phyloP scores from a whole-genome alignment of 1,140 invertebrate species.

The Drosophila parvula region DNA sequence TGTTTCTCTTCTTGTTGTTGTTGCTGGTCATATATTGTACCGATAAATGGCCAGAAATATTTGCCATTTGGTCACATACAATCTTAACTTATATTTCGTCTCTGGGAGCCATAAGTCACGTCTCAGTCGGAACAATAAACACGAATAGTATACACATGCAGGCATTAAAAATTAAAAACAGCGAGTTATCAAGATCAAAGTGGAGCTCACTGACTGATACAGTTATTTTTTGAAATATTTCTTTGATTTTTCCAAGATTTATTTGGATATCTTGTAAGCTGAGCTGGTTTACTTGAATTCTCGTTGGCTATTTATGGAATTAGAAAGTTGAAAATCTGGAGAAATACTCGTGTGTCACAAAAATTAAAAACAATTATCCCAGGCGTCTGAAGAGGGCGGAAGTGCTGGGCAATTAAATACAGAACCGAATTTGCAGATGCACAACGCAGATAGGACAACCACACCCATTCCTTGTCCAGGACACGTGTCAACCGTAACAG shows the following conservation, averaged over 20 bases:
- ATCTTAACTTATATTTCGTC: slow-evolving; percentile 37
- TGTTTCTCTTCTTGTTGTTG: not conserved
- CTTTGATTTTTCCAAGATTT: not conserved
- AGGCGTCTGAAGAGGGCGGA: not conserved
- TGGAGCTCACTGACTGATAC: not conserved
- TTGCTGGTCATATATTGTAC: slow-evolving; percentile 18
- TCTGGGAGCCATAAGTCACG: slow-evolving; percentile 59
- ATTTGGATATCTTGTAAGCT: not conserved
- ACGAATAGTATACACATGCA: slow-evolving; percentile 14
- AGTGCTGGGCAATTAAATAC: slow-evolving; percentile 67
- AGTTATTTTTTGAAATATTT: not conserved
- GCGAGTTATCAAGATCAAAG: slow-evolving; percentile 2
- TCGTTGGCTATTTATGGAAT: not conserved
- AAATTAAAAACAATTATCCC: slow-evolving; percentile 41
- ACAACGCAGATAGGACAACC: slow-evolving; percentile 50
- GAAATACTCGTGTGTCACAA: not conserved
- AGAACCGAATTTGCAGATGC: slow-evolving; percentile 55
- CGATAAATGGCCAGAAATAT: slow-evolving; percentile 66
- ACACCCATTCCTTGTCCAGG: slow-evolving; percentile 31
- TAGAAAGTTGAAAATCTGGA: not conserved
- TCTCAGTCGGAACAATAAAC: slow-evolving; percentile 23
- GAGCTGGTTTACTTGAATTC: not conserved
- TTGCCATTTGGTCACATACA: slow-evolving; percentile 66
- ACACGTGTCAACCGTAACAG: slow-evolving; percentile 51
- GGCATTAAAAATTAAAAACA: not conserved